phyloP scores from a whole-genome alignment of 2,888 invertebrate species.

The Acronicta psi region DNA sequence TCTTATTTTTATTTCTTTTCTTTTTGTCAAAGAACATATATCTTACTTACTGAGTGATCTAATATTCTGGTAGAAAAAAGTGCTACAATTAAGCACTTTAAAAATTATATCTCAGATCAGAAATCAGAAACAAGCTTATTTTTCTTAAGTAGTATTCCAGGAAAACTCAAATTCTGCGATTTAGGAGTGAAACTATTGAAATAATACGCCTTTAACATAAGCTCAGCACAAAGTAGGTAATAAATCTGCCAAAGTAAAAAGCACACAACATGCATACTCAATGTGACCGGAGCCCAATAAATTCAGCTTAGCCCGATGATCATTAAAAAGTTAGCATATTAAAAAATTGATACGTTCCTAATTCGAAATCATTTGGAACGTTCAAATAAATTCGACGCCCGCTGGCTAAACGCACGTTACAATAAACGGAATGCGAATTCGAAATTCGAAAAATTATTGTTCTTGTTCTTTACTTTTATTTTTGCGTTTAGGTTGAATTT shows the following conservation, averaged over 20 bases:
- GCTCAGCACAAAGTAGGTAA: slow-evolving; percentile 11
- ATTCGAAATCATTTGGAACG: slow-evolving; percentile 72
- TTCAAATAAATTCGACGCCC: slow-evolving; percentile 65
- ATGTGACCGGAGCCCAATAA: slow-evolving; percentile 43
- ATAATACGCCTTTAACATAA: neutral
- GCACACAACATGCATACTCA: slow-evolving; percentile 22
- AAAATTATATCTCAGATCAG: too few species aligned
- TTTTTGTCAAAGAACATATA: too few species aligned
- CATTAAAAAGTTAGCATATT: slow-evolving; percentile 57
- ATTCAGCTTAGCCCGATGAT: slow-evolving; percentile 50
- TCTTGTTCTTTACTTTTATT: slow-evolving; percentile 28
- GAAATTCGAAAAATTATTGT: slow-evolving; percentile 55
- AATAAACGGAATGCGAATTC: slow-evolving; percentile 72
- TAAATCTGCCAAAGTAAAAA: slow-evolving; percentile 38
- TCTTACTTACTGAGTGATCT: too few species aligned
- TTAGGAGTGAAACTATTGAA: neutral
- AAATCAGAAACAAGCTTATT: too few species aligned
- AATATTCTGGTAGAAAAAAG: too few species aligned
- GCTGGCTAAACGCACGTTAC: slow-evolving; percentile 61
- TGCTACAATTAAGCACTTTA: too few species aligned
- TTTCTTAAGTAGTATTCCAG: too few species aligned
- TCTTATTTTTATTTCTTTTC: too few species aligned
- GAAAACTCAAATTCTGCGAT: neutral
- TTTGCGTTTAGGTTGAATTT: slow-evolving; percentile 32
- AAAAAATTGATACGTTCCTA: slow-evolving; percentile 76